Percentiles rank a stretch among this genome's conserved stretches.
Conservation (phyloP, 2,888 invertebrate species). For the Lamellibrachia columna region DNA sequence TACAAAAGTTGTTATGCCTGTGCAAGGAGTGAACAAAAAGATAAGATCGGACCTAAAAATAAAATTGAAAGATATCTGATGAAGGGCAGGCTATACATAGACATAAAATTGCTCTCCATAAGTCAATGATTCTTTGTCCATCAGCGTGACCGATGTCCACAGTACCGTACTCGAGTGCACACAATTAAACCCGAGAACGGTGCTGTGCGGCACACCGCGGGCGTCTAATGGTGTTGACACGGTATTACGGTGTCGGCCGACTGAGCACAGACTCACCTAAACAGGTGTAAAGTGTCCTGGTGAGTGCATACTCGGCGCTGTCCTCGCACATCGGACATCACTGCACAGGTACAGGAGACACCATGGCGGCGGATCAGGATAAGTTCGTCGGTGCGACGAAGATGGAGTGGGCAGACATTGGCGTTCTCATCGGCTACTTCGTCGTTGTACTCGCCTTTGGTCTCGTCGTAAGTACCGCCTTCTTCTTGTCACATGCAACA, state of each 20-base stretch:
- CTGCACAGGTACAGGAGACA: not conserved
- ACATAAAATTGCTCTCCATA: too few species aligned
- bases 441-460: slow-evolving; percentile 57
- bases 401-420: slow-evolving; percentile 47
- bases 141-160: too few species aligned
- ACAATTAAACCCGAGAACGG: too few species aligned
- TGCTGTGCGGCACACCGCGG: not conserved
- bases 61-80: too few species aligned
- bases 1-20: too few species aligned
- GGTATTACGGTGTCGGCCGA: not conserved
- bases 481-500: slow-evolving; percentile 22
- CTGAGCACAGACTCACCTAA: not conserved
- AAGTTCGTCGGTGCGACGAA: slow-evolving; percentile 25
- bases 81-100: too few species aligned
- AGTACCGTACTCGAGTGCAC: too few species aligned
- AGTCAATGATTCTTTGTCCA: too few species aligned
- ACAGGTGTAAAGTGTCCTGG: not conserved
- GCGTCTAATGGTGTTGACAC: not conserved
- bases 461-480: slow-evolving; percentile 54
- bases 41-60: too few species aligned
- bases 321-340: not conserved
- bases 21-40: too few species aligned
- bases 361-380: not conserved
- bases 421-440: slow-evolving; percentile 57
- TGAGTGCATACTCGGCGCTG: not conserved